These are phyloP conservation scores for Blastobasis lacticolella DNA, from an alignment of 2,888 invertebrate genomes.

Conservation along the genomic window DNA sequence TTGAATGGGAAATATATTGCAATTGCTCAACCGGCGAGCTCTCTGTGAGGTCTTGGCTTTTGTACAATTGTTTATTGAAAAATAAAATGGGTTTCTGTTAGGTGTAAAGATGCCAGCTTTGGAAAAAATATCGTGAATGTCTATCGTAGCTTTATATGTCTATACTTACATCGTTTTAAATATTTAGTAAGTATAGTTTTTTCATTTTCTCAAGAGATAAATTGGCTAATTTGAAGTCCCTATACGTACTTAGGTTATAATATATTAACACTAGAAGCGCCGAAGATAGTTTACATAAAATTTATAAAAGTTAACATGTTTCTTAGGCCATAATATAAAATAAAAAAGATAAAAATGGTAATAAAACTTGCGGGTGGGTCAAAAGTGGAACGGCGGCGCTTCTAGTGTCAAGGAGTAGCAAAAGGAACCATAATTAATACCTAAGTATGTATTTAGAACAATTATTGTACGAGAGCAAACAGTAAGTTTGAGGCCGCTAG, in stretches of 20 bases:
- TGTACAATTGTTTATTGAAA: not conserved
- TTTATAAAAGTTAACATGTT: too few relatives aligned
- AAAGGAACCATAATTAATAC: too few relatives aligned
- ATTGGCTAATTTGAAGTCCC: not conserved
- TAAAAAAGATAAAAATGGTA: too few relatives aligned
- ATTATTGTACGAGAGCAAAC: too few relatives aligned
- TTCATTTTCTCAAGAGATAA: too few relatives aligned
- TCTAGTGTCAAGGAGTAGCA: too few relatives aligned
- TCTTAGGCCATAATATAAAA: too few relatives aligned
- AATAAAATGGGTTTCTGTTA: not conserved
- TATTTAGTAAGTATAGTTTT: too few relatives aligned
- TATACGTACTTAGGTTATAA: not conserved
- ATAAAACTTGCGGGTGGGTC: too few relatives aligned
- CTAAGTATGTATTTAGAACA: too few relatives aligned
- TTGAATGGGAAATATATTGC: slow-evolving; percentile 7
- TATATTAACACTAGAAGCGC: not conserved
- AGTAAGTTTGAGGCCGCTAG: not conserved
- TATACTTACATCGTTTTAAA: not conserved
- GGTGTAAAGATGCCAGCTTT: not conserved
- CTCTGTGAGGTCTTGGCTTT: not conserved
- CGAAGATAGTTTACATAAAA: too few relatives aligned
- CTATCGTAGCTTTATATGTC: not conserved
- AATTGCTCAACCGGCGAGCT: not conserved
- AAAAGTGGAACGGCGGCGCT: too few relatives aligned
- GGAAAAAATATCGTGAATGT: not conserved